These are phyloP conservation scores for Anguilla obscura DNA, from an alignment of 2,797 vertebrate genomes.

Conservation along the genomic window DNA sequence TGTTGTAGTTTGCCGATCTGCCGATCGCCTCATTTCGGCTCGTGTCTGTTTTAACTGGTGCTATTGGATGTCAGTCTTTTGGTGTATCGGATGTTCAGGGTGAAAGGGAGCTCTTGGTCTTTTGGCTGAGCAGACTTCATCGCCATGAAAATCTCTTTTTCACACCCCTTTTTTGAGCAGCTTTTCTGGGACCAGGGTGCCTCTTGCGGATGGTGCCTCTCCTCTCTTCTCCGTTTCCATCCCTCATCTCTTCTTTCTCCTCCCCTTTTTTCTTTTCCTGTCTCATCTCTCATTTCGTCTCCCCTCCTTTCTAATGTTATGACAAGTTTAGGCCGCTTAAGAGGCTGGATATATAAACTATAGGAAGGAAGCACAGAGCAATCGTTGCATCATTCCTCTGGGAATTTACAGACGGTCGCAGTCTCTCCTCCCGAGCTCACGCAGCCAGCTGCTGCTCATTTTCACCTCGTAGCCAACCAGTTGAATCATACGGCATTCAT, in stretches of 20 bases:
- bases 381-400: not conserved
- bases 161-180: not conserved
- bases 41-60: not conserved
- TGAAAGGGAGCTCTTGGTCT: not conserved
- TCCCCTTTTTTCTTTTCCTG: not conserved
- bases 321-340: not conserved
- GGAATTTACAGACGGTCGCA: not conserved
- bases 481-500: not conserved
- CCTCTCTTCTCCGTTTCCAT: not conserved
- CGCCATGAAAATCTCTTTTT: not conserved
- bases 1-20: not conserved
- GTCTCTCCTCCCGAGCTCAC: not conserved
- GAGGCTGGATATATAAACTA: not conserved
- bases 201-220: too few relatives aligned
- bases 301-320: not conserved
- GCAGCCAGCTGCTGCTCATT: not conserved
- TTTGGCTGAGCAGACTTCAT: not conserved
- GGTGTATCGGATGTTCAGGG: not conserved
- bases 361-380: not conserved
- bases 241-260: too few relatives aligned
- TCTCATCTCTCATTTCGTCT: not conserved
- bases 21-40: not conserved
- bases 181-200: not conserved
- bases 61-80: not conserved
- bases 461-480: not conserved